These are phyloP conservation scores for Darevskia nairensis DNA, from an alignment of 2,797 vertebrate species.

Conservation along the genomic window DNA sequence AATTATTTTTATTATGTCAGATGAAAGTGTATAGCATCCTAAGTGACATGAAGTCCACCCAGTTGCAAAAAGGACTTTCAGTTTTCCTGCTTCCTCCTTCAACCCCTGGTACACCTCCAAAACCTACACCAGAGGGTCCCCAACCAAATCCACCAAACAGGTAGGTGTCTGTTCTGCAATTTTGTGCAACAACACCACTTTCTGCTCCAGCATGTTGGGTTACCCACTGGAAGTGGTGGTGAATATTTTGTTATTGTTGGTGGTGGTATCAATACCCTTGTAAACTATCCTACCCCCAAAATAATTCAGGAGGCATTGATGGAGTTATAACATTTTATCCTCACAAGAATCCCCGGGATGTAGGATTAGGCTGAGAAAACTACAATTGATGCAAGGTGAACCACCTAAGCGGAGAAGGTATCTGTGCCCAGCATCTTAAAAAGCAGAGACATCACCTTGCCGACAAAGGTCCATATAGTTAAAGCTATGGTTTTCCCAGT, in stretches of 20 bases:
- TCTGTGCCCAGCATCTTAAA: too few species aligned
- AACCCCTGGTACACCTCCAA: too few species aligned
- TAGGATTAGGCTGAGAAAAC: neutral
- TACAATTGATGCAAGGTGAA: neutral
- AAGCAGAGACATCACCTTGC: too few species aligned
- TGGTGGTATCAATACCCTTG: neutral
- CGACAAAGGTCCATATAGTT: too few species aligned
- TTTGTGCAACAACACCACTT: neutral
- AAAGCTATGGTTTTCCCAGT: too few species aligned
- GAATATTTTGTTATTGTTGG: neutral
- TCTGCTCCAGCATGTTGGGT: too few species aligned
- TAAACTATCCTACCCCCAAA: neutral
- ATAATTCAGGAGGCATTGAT: neutral
- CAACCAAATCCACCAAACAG: neutral
- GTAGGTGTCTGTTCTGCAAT: conserved; percentile 32
- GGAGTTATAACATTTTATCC: neutral
- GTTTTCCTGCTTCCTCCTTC: too few species aligned
- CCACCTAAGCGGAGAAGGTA: neutral
- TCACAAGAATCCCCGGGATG: neutral
- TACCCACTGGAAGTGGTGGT: neutral
- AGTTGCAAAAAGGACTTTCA: too few species aligned
- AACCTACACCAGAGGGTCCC: too few species aligned
- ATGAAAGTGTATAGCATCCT: too few species aligned
- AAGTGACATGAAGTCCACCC: too few species aligned
- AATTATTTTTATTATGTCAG: too few species aligned